Evolutionary conservation across 2,113 vertebrate species (phyloP).

Genomic region (Onychorhynchus coronatus): DNA sequence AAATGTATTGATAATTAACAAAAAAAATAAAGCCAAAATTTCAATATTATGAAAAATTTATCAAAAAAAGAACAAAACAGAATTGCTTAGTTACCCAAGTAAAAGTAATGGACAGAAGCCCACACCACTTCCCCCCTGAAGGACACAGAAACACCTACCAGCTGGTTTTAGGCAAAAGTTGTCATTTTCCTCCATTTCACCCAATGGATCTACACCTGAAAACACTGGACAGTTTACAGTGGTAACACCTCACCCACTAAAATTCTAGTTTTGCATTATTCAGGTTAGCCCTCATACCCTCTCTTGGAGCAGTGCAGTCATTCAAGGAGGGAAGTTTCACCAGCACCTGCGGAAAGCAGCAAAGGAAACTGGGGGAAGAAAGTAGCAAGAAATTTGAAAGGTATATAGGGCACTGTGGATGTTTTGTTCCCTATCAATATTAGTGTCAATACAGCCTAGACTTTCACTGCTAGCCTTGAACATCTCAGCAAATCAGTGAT

Average conservation of each 20-base stretch:
- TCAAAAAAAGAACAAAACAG: background rate
- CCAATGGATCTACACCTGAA: accelerated
- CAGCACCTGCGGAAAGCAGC: background rate
- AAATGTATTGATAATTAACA: background rate
- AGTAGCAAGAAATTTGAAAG: background rate
- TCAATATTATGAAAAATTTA: background rate
- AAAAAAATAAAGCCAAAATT: background rate
- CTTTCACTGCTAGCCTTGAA: background rate
- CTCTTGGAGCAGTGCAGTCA: background rate
- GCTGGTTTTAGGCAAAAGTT: background rate
- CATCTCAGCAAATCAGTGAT: background rate
- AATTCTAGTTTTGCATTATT: background rate
- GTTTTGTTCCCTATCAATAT: background rate
- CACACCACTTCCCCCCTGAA: background rate
- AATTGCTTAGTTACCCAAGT: background rate
- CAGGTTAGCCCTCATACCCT: background rate
- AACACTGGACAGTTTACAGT: background rate
- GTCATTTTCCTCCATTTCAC: background rate
- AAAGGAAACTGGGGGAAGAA: background rate
- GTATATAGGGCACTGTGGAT: background rate
- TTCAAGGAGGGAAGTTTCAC: background rate
- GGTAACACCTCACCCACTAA: background rate
- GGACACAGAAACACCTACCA: background rate
- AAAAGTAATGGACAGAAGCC: background rate
- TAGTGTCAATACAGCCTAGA: background rate